A percentile compares a stretch with the other conserved stretches of the same genome.
Conservation (phyloP, 1,140 invertebrate genomes). For the Augochlora pura region DNA sequence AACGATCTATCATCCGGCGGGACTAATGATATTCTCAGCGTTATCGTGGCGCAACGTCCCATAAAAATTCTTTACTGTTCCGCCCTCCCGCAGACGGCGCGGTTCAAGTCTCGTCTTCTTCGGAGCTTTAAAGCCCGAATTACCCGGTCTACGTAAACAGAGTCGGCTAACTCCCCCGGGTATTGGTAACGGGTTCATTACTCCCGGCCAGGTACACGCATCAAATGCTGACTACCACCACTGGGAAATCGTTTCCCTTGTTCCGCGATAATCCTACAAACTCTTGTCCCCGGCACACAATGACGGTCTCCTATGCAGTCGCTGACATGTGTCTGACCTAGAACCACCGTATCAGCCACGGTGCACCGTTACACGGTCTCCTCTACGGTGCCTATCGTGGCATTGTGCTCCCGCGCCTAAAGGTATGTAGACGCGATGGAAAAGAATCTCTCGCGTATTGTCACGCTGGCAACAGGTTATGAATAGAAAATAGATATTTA, state of each 20-base stretch:
- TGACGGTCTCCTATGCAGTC: background rate
- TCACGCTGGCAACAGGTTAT: background rate
- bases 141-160: background rate
- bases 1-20: background rate
- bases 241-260: conserved; percentile 31
- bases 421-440: background rate
- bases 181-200: conserved; percentile 30
- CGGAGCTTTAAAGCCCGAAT: background rate
- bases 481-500: conserved; percentile 1
- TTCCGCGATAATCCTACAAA: conserved; percentile 26
- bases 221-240: conserved; percentile 44
- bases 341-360: background rate
- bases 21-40: conserved; percentile 4
- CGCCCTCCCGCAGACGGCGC: too few relatives aligned
- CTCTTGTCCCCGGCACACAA: background rate
- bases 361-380: background rate
- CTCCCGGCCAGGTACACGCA: conserved; percentile 6
- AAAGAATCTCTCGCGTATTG: background rate
- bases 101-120: background rate
- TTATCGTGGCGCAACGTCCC: background rate
- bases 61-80: too few relatives aligned
- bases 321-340: background rate
- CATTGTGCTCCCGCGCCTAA: too few relatives aligned
- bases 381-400: too few relatives aligned
- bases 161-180: background rate